Evolutionary conservation across 2,113 vertebrate genomes (phyloP), one percentile per base, ranked within the genome.

Genomic region (Synodontis membranacea): DNA sequence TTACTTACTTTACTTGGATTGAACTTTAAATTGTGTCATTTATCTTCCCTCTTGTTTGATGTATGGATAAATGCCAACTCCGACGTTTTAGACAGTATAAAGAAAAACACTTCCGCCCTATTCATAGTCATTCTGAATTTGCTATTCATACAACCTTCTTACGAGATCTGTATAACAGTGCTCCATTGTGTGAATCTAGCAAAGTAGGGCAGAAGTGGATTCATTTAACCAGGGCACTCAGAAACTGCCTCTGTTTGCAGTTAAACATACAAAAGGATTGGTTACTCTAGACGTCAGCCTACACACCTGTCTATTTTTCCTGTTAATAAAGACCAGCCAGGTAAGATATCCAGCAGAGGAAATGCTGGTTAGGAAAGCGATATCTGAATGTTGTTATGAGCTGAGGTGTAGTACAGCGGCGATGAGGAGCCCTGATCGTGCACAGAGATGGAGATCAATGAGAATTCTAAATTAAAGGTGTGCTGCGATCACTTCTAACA

Each of bases 391-490:
- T 54, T 80, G 76, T 83, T 84, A 83, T 82, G 31, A 78, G 72
- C 56, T 70, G 60, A 52, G 82, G 64, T 37, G 31, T 84, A 76
- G 85, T 74, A 84, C 84, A 80, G 76, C 80, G 84, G 60, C 39
- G 44, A 72, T 25, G 56, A 86, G 78, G 52, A 74, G 82, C 64
- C 84, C 70, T 86, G 88, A 80, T 82, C 82, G 79, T 79, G 80
- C 54, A 75, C 80, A 58, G 64, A 86, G 44, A 56, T 74, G 75
- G 79, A 87, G 72, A 88, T 90, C 87, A 90, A 83, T 85, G 72
- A 90, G 86, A 90, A 87, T 80, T 64, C 34, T 85, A 85, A 88
- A 88, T 83, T 72, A 80, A 31, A 54, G 44, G n/a, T 68, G 64
- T 81, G 86, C 81, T 76, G 79, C 84, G 23, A 42, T 19, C 54